Evolutionary conservation across 2,888 invertebrate species (phyloP).

Genomic region (Coenonympha arcania): DNA sequence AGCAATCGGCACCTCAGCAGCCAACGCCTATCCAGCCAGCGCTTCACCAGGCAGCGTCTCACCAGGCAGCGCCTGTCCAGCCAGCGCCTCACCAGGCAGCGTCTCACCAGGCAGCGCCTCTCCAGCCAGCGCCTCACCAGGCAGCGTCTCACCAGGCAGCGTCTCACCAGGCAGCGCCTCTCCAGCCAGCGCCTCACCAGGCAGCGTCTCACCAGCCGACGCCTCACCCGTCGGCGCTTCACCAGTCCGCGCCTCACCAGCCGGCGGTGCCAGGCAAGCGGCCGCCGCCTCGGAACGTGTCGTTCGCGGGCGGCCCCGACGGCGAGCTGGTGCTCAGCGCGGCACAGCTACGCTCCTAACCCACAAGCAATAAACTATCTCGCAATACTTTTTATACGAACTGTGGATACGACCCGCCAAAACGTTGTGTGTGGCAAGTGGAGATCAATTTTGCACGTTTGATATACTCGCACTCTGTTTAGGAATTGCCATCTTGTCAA

Average conservation of each 20-base stretch:
- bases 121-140: neutral
- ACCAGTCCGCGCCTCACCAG: constrained; percentile 15
- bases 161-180: neutral
- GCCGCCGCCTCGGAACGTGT: constrained; percentile 64
- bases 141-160: neutral
- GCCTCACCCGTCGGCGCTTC: constrained; percentile 23
- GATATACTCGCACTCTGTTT: constrained; percentile 28
- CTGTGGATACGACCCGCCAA: constrained; percentile 31
- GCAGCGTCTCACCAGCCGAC: constrained; percentile 22
- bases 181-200: neutral
- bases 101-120: neutral
- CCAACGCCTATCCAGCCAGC: neutral
- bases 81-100: neutral
- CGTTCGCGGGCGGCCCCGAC: constrained; percentile 68
- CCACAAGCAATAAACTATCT: constrained; percentile 53
- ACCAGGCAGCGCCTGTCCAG: neutral
- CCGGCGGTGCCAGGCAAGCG: constrained; percentile 33
- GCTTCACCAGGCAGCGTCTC: neutral
- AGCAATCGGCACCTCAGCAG: too few relatives aligned
- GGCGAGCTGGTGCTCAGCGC: constrained; percentile 78
- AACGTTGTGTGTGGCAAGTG: constrained; percentile 43
- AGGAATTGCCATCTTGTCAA: constrained; percentile 2
- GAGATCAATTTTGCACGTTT: constrained; percentile 63
- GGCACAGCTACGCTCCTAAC: constrained; percentile 75
- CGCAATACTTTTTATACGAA: constrained; percentile 48